A percentile compares a stretch with the other conserved stretches of the same genome.
These are phyloP conservation scores for Rhyacichthys aspro DNA, from an alignment of 2,797 vertebrate species.

Conservation along the genomic window DNA sequence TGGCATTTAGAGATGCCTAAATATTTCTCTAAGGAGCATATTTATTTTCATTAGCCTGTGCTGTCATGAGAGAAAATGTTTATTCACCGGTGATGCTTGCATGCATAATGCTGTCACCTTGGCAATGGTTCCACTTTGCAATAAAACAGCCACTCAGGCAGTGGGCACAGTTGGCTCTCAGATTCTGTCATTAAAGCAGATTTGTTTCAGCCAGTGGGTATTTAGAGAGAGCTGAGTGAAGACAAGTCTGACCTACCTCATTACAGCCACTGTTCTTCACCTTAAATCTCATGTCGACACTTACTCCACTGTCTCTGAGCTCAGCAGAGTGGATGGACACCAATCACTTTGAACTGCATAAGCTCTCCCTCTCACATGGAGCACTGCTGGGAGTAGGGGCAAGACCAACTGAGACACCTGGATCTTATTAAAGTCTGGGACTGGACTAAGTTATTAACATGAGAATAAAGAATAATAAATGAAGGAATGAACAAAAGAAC, in stretches of 20 bases:
- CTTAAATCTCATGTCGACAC: conserved; percentile 36
- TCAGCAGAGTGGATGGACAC: conserved; percentile 23
- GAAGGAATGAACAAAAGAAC: too few species aligned
- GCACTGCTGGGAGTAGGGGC: conserved; percentile 13
- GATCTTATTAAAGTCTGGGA: too few species aligned
- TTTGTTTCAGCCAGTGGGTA: conserved; percentile 53
- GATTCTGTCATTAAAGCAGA: conserved; percentile 39
- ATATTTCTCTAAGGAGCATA: conserved; percentile 51
- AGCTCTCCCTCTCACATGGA: conserved; percentile 6
- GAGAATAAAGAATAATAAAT: too few species aligned
- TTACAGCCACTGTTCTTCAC: conserved; percentile 45
- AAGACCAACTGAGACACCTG: conserved; percentile 15
- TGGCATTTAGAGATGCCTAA: conserved; percentile 57
- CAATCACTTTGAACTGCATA: conserved; percentile 22
- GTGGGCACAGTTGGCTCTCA: conserved; percentile 34
- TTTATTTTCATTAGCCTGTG: conserved; percentile 63
- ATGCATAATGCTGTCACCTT: conserved; percentile 64
- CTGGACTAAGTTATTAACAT: too few species aligned
- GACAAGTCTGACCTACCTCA: conserved; percentile 35
- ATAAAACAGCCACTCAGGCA: conserved; percentile 53
- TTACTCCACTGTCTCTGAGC: conserved; percentile 16
- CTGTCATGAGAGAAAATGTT: conserved; percentile 52
- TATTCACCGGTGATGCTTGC: conserved; percentile 52
- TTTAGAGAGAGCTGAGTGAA: conserved; percentile 22
- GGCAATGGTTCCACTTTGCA: conserved; percentile 36